These are phyloP conservation scores for Archaeoteleia sp. DNA, from an alignment of 2,888 invertebrate species.

Conservation along the genomic window DNA sequence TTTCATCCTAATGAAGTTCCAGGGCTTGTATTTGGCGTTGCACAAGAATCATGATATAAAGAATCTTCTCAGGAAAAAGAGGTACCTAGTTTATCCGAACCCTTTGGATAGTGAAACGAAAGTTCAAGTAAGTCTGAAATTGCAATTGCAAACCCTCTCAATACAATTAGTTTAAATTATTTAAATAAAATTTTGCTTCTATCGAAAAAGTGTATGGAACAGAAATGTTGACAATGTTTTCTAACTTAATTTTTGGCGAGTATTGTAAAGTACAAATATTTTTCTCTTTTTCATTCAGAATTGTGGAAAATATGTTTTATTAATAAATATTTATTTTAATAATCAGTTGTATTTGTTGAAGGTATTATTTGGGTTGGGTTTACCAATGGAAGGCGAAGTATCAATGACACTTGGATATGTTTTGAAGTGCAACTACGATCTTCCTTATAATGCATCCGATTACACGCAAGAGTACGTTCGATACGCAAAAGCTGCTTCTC, in stretches of 20 bases:
- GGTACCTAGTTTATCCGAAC: constrained; percentile 62
- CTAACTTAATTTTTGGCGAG: too few species aligned
- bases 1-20: constrained; percentile 7
- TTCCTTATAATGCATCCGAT: constrained; percentile 80
- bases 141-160: too few species aligned
- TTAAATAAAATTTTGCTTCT: too few species aligned
- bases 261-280: too few species aligned
- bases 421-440: constrained; percentile 81
- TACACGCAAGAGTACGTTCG: constrained; percentile 75
- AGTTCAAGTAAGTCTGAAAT: constrained; percentile 66
- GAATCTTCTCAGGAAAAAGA: constrained; percentile 54
- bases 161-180: too few species aligned
- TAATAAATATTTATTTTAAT: constrained; percentile 3
- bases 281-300: too few species aligned
- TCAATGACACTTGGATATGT: constrained; percentile 81
- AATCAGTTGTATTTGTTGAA: constrained; percentile 65
- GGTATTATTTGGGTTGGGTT: constrained; percentile 82
- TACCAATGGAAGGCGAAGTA: constrained; percentile 80
- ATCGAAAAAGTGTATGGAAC: too few species aligned
- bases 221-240: too few species aligned
- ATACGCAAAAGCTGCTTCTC: constrained; percentile 53
- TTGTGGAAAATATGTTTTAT: too few species aligned
- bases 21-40: constrained; percentile 14
- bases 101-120: constrained; percentile 65
- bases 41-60: constrained; percentile 25